Evolutionary conservation across 1,140 invertebrate species (phyloP).

Genomic region (Cydia amplana): DNA sequence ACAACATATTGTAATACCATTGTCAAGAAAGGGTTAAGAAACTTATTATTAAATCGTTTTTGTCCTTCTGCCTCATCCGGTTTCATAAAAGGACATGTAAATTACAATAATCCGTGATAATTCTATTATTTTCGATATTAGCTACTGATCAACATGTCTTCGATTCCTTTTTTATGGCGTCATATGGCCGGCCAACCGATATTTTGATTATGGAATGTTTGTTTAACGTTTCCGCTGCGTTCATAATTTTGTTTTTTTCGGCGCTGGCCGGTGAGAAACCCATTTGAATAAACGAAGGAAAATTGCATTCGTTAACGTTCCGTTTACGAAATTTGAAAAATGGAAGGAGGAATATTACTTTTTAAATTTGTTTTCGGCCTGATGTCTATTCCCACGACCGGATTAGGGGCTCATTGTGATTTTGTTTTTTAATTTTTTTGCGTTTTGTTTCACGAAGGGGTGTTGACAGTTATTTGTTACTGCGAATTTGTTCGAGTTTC

Average conservation of each 20-base stretch:
- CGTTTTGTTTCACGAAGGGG: constrained; percentile 77
- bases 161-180: constrained; percentile 46
- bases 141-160: constrained; percentile 71
- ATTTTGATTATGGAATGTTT: constrained; percentile 43
- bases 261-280: constrained; percentile 18
- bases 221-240: constrained; percentile 37
- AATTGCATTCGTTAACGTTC: constrained; percentile 38
- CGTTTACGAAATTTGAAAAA: constrained; percentile 65
- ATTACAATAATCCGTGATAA: constrained; percentile 77
- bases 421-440: constrained; percentile 73
- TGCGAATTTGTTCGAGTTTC: constrained; percentile 71
- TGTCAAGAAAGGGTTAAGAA: constrained; percentile 76
- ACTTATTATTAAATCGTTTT: constrained; percentile 79
- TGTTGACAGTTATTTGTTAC: constrained; percentile 79
- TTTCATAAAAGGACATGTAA: constrained; percentile 74
- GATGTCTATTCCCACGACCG: constrained; percentile 75
- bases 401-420: constrained; percentile 75
- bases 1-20: constrained; percentile 76
- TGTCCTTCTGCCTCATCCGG: constrained; percentile 76
- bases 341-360: constrained; percentile 74
- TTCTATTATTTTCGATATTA: constrained; percentile 74
- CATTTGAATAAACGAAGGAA: constrained; percentile 33
- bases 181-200: constrained; percentile 47
- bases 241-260: constrained; percentile 40
- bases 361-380: constrained; percentile 79